phyloP scores from a whole-genome alignment of 2,113 vertebrate genomes.

The Pachypanchax playfairii region DNA sequence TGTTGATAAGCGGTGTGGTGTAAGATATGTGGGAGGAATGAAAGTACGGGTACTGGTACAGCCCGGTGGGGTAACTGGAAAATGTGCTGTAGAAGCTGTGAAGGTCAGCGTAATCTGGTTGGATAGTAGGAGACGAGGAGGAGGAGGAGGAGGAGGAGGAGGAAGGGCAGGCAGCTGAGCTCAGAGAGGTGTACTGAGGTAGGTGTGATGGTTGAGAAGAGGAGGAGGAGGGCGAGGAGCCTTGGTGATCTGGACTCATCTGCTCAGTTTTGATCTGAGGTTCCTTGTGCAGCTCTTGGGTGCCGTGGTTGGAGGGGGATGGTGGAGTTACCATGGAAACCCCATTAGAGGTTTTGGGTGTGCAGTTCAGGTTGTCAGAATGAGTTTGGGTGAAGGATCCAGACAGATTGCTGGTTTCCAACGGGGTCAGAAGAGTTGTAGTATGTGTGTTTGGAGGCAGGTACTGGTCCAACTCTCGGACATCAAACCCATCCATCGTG shows the following conservation, averaged over 20 bases:
- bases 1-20: slow-evolving; percentile 82
- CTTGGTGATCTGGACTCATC: slow-evolving; percentile 87
- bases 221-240: slow-evolving; percentile 61
- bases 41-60: slow-evolving; percentile 90
- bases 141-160: slow-evolving; percentile 58
- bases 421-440: slow-evolving; percentile 33
- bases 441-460: slow-evolving; percentile 83
- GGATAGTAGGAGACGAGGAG: slow-evolving; percentile 73
- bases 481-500: slow-evolving; percentile 89
- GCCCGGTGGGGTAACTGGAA: slow-evolving; percentile 82
- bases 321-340: too few relatives aligned
- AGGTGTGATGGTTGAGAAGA: slow-evolving; percentile 67
- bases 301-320: background rate
- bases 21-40: slow-evolving; percentile 87
- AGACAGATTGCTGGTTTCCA: slow-evolving; percentile 57
- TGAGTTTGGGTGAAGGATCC: slow-evolving; percentile 68
- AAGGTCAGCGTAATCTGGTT: slow-evolving; percentile 87
- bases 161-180: slow-evolving; percentile 70
- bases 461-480: slow-evolving; percentile 91
- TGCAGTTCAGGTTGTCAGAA: slow-evolving; percentile 69
- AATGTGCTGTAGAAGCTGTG: slow-evolving; percentile 86
- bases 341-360: slow-evolving; percentile 66
- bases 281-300: slow-evolving; percentile 38
- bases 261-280: slow-evolving; percentile 90
- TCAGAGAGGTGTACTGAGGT: slow-evolving; percentile 80